Conservation (phyloP, 2,888 invertebrate species). For the Norana najaformis region DNA sequence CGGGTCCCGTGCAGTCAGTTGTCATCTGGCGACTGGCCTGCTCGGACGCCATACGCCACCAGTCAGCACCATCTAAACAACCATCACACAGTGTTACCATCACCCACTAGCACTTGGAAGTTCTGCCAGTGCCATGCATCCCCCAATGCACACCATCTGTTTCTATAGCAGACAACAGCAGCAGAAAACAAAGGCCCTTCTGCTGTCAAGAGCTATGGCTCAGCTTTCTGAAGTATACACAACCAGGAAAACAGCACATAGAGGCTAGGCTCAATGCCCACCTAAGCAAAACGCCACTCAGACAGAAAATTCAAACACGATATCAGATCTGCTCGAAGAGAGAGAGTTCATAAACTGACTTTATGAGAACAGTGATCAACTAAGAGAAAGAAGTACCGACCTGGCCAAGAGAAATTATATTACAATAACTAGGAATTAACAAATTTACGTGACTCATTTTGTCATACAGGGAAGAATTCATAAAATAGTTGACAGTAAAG, state of each 20-base stretch:
- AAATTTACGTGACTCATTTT: background rate
- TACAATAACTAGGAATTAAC: background rate
- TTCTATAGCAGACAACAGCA: background rate
- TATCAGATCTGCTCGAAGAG: background rate
- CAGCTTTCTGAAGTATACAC: background rate
- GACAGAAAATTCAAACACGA: background rate
- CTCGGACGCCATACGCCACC: slow-evolving; percentile 52
- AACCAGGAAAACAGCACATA: background rate
- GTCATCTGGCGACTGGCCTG: slow-evolving; percentile 42
- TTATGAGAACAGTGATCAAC: background rate
- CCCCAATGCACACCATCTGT: background rate
- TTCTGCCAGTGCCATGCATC: background rate
- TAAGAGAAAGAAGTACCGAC: background rate
- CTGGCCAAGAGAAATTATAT: background rate
- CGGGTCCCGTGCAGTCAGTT: slow-evolving; percentile 10
- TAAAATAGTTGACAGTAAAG: background rate
- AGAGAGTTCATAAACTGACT: background rate
- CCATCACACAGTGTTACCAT: background rate
- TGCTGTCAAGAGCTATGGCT: background rate
- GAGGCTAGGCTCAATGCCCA: background rate
- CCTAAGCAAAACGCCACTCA: background rate
- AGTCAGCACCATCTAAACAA: slow-evolving; percentile 50
- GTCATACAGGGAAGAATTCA: background rate
- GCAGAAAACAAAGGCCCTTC: slow-evolving; percentile 6
- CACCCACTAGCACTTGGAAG: background rate